Conservation (phyloP, 2,797 vertebrate species). For the Argentina silus region DNA sequence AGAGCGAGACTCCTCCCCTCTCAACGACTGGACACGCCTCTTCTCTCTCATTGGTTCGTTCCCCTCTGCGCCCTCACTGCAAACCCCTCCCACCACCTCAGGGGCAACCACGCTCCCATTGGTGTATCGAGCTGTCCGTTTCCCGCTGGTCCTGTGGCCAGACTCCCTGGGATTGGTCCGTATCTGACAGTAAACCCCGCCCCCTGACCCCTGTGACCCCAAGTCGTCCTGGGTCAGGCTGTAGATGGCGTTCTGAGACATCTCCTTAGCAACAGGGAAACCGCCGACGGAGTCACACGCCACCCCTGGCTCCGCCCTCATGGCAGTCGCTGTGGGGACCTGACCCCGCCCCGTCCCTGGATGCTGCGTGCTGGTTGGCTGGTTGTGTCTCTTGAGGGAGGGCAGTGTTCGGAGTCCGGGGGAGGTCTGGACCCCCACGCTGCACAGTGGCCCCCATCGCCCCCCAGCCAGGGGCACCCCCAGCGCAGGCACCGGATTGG, state of each 20-base stretch:
- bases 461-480: slow-evolving; percentile 77
- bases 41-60: slow-evolving; percentile 56
- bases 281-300: slow-evolving; percentile 58
- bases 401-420: slow-evolving; percentile 91
- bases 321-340: slow-evolving; percentile 52
- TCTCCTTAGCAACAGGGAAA: slow-evolving; percentile 65
- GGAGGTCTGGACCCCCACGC: slow-evolving; percentile 94
- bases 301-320: slow-evolving; percentile 49
- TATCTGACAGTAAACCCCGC: slow-evolving; percentile 78
- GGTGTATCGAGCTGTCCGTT: slow-evolving; percentile 72
- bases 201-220: slow-evolving; percentile 70
- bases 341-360: slow-evolving; percentile 15
- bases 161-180: slow-evolving; percentile 63
- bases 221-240: slow-evolving; percentile 71
- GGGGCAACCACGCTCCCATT: slow-evolving; percentile 81
- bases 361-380: slow-evolving; percentile 52
- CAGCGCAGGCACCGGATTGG: slow-evolving; percentile 81
- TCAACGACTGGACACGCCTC: slow-evolving; percentile 72
- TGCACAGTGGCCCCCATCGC: slow-evolving; percentile 83
- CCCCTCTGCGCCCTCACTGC: slow-evolving; percentile 68
- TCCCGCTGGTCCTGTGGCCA: slow-evolving; percentile 45
- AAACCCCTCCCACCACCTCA: slow-evolving; percentile 78
- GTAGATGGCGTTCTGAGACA: slow-evolving; percentile 75
- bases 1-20: slow-evolving; percentile 61
- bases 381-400: slow-evolving; percentile 82